phyloP scores from a whole-genome alignment of 2,113 vertebrate species.

The Thalassarche chlororhynchos region DNA sequence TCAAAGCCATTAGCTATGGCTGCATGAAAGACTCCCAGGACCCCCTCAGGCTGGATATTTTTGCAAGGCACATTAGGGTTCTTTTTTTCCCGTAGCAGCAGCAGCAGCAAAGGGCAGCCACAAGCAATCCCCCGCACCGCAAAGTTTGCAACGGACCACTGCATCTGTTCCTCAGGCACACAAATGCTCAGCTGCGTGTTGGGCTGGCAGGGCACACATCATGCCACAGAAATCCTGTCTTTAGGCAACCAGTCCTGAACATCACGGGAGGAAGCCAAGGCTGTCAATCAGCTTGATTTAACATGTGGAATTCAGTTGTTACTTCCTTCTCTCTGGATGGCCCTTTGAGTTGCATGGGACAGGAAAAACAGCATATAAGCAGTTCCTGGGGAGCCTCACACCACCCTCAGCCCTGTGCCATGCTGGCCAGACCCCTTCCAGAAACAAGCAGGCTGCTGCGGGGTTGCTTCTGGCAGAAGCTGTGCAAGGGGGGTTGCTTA shows the following conservation, averaged over 20 bases:
- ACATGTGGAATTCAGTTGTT: neutral
- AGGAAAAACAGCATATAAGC: neutral
- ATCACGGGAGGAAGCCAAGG: neutral
- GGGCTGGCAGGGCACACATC: neutral
- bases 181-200: rapidly evolving
- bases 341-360: neutral
- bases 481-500: neutral
- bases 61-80: neutral
- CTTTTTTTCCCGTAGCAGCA: neutral
- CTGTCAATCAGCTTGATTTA: neutral
- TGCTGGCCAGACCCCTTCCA: neutral
- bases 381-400: neutral
- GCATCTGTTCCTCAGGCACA: neutral
- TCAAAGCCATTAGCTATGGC: neutral
- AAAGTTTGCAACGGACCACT: neutral
- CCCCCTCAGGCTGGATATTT: neutral
- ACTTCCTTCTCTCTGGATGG: neutral
- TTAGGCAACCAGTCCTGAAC: neutral
- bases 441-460: neutral
- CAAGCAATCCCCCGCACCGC: neutral
- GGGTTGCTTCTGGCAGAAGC: neutral
- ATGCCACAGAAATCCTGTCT: neutral
- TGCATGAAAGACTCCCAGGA: neutral
- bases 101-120: neutral
- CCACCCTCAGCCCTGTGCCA: neutral